A percentile compares a stretch with the other conserved stretches of the same genome.
Conservation (phyloP, 2,888 invertebrate species). For the Chrysolina oricalcia region DNA sequence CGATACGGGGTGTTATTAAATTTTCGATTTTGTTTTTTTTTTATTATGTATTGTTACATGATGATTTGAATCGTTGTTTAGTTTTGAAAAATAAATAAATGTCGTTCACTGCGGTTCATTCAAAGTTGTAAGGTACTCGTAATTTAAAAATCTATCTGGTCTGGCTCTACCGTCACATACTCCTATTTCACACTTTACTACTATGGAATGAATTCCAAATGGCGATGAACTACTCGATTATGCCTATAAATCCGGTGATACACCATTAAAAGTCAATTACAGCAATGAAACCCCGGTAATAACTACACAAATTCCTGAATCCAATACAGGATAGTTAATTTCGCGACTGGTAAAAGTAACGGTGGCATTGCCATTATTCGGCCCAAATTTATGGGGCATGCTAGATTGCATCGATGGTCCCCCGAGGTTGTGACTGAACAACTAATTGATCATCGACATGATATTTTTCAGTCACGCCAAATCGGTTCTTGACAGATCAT, state of each 20-base stretch:
- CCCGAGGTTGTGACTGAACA: slow-evolving; percentile 7
- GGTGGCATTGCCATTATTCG: slow-evolving; percentile 29
- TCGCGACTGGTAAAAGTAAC: slow-evolving; percentile 35
- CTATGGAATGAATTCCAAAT: slow-evolving; percentile 5
- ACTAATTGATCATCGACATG: background rate
- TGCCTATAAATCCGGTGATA: slow-evolving; percentile 37
- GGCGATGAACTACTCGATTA: slow-evolving; percentile 28
- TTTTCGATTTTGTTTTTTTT: no score
- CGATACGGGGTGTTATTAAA: no score
- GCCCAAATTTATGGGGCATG: slow-evolving; percentile 28
- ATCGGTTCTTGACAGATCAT: no score
- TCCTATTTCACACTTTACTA: background rate
- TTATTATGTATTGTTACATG: no score
- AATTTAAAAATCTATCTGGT: no score
- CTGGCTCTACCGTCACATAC: background rate
- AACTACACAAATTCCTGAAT: slow-evolving; percentile 40
- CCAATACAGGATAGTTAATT: slow-evolving; percentile 43
- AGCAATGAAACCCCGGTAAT: slow-evolving; percentile 41
- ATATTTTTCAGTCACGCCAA: no score
- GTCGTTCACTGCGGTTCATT: no score
- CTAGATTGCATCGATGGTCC: slow-evolving; percentile 23
- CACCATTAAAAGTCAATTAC: slow-evolving; percentile 44
- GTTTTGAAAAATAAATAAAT: no score
- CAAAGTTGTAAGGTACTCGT: no score
- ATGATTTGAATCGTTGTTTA: no score